Evolutionary conservation across 2,797 vertebrate species (phyloP), one percentile per base, ranked within the genome.

Genomic region (Aeoliscus strigatus): DNA sequence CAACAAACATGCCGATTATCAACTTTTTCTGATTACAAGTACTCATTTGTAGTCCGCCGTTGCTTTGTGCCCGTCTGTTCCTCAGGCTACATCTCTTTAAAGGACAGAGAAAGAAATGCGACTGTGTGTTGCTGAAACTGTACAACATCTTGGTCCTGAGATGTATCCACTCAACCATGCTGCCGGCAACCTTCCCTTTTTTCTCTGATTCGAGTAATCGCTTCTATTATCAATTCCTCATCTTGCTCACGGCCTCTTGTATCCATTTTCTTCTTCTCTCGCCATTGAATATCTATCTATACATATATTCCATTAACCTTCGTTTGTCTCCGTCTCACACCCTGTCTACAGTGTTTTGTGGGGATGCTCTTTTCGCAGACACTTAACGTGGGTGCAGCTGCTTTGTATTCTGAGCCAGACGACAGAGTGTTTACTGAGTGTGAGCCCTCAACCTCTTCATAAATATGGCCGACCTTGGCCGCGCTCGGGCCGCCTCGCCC

Each of bases 381-480:
- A 57, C 70, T 64, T 51, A n/a, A n/a, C 33, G 27, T 24, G 29
- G 37, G 41, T n/a, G 1, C 6, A 5, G 39, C 72, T 83, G 75
- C 67, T 83, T 82, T 75, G 73, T 84, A 86, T 83, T 81, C 79
- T 57, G 40, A 27, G 40, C 35, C 60, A 75, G 68, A 64, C 37
- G 49, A 61, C 53, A n/a, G 17, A 33, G 62, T 72, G 79, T 84
- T 83, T 81, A 79, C 77, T 60, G 52, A 53, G 56, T 33, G 37
- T 71, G 51, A 63, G 77, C 71, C 65, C 74, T 65, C 64, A 42
- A 79, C 77, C 81, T 75, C 70, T 65, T 83, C 75, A 78, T 77
- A 81, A 76, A 73, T 64, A 70, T 2, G 44, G 61, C 29, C 43
- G 60, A 83, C 83, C 77, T 84, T 80, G 81, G 67, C 43, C 13